Evolutionary conservation across 1,140 invertebrate genomes (phyloP).

Genomic region (Panagrolaimus sp.): DNA sequence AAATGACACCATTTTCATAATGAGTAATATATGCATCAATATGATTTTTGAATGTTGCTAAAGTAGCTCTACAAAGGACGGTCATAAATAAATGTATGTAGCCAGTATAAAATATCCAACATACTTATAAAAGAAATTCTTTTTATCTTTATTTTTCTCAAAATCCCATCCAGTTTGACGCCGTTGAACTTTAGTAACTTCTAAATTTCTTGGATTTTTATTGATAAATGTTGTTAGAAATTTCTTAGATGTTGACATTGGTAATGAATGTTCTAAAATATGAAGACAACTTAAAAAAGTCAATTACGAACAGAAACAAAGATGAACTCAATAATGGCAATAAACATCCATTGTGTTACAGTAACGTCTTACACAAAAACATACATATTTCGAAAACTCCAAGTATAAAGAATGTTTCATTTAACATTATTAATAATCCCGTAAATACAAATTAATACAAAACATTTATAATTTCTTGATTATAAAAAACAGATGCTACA

Average conservation of each 20-base stretch:
- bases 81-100: background rate
- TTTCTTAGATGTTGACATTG: background rate
- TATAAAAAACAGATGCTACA: no score
- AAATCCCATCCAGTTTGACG: slow-evolving; percentile 76
- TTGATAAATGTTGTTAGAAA: slow-evolving; percentile 62
- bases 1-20: slow-evolving; percentile 68
- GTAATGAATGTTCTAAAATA: background rate
- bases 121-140: slow-evolving; percentile 75
- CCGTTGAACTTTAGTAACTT: slow-evolving; percentile 72
- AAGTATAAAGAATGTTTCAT: no score
- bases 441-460: no score
- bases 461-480: no score
- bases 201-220: slow-evolving; percentile 82
- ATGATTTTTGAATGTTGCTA: slow-evolving; percentile 48
- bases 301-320: no score
- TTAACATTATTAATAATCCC: no score
- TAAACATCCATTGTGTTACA: no score
- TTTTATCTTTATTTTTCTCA: slow-evolving; percentile 65
- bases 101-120: slow-evolving; percentile 36
- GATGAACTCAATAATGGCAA: no score
- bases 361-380: no score
- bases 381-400: no score
- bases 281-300: no score
- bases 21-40: slow-evolving; percentile 68
- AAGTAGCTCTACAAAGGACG: slow-evolving; percentile 38